Evolutionary conservation across 1,140 invertebrate species (phyloP).

Genomic region (Bombus confusus): DNA sequence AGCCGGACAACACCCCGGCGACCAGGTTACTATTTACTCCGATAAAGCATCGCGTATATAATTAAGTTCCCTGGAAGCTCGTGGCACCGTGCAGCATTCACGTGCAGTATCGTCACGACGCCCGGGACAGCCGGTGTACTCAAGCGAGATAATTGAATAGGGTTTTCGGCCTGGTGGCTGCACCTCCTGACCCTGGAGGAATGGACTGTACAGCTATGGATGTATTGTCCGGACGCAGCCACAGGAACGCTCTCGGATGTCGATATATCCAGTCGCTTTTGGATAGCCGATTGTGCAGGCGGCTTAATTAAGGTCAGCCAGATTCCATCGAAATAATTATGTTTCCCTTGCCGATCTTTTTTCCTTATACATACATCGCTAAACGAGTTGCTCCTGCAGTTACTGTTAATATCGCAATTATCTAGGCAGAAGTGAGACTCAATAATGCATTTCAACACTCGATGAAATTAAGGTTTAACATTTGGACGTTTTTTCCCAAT

Average conservation of each 20-base stretch:
- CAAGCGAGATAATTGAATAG: slow-evolving; percentile 73
- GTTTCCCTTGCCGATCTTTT: not conserved
- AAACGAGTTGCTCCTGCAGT: not conserved
- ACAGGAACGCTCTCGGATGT: slow-evolving; percentile 74
- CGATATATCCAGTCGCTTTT: slow-evolving; percentile 70
- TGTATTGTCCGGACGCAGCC: slow-evolving; percentile 75
- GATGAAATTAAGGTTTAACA: no score
- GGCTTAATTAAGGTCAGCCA: slow-evolving; percentile 61
- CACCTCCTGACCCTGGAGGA: slow-evolving; percentile 62
- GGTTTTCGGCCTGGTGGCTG: slow-evolving; percentile 67
- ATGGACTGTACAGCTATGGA: slow-evolving; percentile 60
- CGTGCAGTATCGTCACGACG: slow-evolving; percentile 58
- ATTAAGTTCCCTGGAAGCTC: slow-evolving; percentile 60
- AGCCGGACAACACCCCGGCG: slow-evolving; percentile 11
- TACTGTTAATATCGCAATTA: no score
- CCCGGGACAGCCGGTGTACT: slow-evolving; percentile 65
- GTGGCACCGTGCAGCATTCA: slow-evolving; percentile 46
- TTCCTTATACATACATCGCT: not conserved
- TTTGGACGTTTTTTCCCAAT: no score
- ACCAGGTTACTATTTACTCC: slow-evolving; percentile 45
- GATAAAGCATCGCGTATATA: slow-evolving; percentile 55
- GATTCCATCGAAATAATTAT: slow-evolving; percentile 46
- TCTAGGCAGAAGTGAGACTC: no score
- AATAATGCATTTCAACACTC: no score
- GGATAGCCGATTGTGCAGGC: slow-evolving; percentile 59